Evolutionary conservation across 1,140 invertebrate species (phyloP).

Genomic region (Tigriopus japonicus): DNA sequence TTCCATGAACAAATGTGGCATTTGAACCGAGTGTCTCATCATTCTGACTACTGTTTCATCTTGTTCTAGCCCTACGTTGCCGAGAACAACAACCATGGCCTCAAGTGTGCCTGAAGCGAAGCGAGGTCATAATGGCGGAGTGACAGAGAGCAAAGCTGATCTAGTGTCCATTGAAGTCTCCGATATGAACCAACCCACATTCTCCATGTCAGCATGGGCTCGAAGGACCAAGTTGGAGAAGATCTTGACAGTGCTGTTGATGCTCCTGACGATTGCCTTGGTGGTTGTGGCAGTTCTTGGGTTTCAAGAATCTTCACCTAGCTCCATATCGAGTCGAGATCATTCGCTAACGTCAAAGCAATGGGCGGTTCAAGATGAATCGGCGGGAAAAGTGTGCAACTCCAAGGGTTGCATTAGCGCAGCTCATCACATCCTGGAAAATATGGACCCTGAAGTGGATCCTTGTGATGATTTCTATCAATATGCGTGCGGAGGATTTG

Average conservation of each 20-base stretch:
- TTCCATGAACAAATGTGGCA: not conserved
- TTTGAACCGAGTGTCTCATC: not conserved
- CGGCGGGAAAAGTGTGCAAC: constrained; percentile 36
- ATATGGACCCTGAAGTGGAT: constrained; percentile 54
- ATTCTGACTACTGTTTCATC: not conserved
- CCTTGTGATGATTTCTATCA: constrained; percentile 90
- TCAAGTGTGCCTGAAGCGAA: not conserved
- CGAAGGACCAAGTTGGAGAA: not conserved
- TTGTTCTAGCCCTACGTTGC: not conserved
- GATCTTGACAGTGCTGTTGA: not conserved
- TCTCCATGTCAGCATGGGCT: not conserved
- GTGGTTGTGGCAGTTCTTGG: not conserved
- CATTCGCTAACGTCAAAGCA: not conserved
- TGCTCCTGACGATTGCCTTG: not conserved
- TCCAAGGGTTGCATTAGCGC: constrained; percentile 65
- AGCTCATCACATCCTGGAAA: constrained; percentile 57
- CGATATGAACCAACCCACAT: not conserved
- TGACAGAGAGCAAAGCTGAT: not conserved
- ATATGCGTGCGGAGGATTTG: constrained; percentile 78
- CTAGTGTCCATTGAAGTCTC: not conserved
- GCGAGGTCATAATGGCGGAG: too few relatives aligned
- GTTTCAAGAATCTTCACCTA: not conserved
- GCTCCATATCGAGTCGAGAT: not conserved
- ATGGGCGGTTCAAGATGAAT: not conserved
- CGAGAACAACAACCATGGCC: not conserved